Conservation (phyloP, 2,797 vertebrate species). For the Anas flavirostris region DNA sequence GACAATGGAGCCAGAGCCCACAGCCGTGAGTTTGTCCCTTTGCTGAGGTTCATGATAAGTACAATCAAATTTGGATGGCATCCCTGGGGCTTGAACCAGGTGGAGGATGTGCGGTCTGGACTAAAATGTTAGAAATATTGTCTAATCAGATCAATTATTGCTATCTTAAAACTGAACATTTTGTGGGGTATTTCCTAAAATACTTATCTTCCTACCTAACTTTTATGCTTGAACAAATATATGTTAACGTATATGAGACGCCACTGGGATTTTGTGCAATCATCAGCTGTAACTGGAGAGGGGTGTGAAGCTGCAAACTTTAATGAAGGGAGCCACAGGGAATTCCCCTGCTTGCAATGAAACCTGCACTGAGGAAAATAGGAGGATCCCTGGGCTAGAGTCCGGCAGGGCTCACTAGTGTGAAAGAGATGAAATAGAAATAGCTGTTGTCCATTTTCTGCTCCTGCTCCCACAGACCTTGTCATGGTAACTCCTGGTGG, state of each 20-base stretch:
- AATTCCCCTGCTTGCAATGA: neutral
- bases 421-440: neutral
- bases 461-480: neutral
- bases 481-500: neutral
- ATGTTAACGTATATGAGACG: neutral
- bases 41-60: neutral
- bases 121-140: neutral
- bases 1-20: accelerated
- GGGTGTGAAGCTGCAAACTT: neutral
- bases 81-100: neutral
- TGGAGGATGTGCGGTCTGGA: neutral
- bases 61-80: neutral
- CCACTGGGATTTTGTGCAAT: neutral
- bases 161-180: neutral
- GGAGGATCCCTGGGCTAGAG: neutral
- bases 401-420: neutral
- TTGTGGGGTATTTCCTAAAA: neutral
- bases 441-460: neutral
- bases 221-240: neutral
- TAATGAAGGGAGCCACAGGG: neutral
- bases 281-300: neutral
- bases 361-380: accelerated
- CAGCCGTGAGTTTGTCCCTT: neutral
- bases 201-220: neutral
- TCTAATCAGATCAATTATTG: neutral